Conservation (phyloP, 2,113 vertebrate genomes). For the Monarcha castaneiventris region DNA sequence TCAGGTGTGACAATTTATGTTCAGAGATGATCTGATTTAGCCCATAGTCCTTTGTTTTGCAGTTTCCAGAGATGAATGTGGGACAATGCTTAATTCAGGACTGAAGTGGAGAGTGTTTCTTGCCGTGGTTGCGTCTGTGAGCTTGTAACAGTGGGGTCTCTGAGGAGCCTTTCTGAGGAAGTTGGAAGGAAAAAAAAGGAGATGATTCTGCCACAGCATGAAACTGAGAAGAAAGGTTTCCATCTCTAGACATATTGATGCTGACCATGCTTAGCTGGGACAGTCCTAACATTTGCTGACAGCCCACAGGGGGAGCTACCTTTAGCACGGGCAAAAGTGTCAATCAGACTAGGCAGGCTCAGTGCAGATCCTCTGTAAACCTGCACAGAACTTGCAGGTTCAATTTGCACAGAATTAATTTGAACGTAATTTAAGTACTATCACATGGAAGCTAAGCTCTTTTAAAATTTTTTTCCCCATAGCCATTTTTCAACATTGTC, state of each 20-base stretch:
- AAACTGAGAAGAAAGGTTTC: neutral
- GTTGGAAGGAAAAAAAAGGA: neutral
- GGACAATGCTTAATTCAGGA: neutral
- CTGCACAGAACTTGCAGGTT: neutral
- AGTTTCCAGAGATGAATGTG: neutral
- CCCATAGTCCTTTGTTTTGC: neutral
- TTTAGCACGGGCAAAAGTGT: neutral
- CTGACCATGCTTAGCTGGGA: neutral
- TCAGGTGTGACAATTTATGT: neutral
- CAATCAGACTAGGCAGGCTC: neutral
- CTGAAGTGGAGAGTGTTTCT: neutral
- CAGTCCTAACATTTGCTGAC: neutral
- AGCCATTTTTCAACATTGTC: neutral
- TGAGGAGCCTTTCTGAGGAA: neutral
- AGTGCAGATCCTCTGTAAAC: neutral
- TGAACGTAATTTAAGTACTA: neutral
- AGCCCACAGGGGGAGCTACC: neutral
- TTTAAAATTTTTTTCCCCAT: neutral
- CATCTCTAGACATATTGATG: neutral
- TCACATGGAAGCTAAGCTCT: neutral
- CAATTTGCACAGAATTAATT: neutral
- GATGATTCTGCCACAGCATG: neutral
- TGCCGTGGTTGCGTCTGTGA: neutral
- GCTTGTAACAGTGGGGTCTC: neutral
- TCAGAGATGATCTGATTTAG: neutral